Base-by-base conservation (phyloP, 2,113 vertebrate species). In the Choloepus hoffmanni region DNA sequence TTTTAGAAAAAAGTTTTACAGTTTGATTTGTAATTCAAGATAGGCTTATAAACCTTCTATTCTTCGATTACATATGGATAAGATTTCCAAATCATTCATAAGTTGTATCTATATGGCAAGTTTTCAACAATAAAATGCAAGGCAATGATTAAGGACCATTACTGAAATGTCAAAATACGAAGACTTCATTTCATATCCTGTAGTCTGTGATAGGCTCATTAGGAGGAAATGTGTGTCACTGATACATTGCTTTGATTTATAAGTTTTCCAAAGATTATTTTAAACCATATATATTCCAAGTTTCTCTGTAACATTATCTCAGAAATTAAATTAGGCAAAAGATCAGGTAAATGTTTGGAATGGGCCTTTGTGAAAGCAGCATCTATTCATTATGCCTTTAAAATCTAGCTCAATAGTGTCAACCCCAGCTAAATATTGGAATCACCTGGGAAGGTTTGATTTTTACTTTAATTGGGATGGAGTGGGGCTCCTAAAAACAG, bases 121-220 rank as follows among this genome's bases (percentile, higher is more conserved):
- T 91, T 92, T 94, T 96, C 40, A 55, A 85, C 23, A 77, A 62
- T 93, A 85, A 94, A 96, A 77, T 89, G 19, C 45, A 92, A 95
- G 43, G 18, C 36, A 82, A 43, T 87, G 36, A 97, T 95, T 94
- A 94, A 94, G 43, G 95, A 12, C 33, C 43, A 78, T 85, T 95
- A 94, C 24, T 96, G 53, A 95, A 90, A 88, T 45, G 48, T 74
- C 68, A 88, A 96, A 90, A 74, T 53, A 63, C 74, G 43, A 78
- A 68, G 45, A 16, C 55, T 0, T 85, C 77, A 76, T 70, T 85
- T 90, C 60, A 89, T 7, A 79, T 68, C 53, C 50, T 85, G 7
- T 72, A 86, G 4, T n/a, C 24, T 85, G 2, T 65, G n/a, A 23
- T 95, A 73, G 91, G 50, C 5, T 23, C 15, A 67, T 92, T 53